These are phyloP conservation scores for Brotogeris chrysoptera DNA, from an alignment of 2,797 vertebrate genomes.

Conservation along the genomic window DNA sequence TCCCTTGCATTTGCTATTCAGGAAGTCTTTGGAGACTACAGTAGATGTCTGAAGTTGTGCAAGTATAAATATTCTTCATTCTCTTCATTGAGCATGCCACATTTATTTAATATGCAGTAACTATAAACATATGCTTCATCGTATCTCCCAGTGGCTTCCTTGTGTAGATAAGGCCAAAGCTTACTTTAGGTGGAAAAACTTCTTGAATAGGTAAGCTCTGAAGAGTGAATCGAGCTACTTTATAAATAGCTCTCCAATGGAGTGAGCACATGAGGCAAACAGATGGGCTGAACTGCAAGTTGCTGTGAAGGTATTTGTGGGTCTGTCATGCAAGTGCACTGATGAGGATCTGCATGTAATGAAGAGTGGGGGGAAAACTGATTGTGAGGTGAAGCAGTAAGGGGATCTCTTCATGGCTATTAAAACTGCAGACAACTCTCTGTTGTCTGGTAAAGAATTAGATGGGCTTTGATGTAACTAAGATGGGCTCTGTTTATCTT, in stretches of 20 bases:
- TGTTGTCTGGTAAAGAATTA: not conserved
- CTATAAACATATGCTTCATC: accelerated
- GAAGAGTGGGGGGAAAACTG: not conserved
- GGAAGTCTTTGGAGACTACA: not conserved
- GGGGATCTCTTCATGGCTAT: not conserved
- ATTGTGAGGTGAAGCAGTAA: not conserved
- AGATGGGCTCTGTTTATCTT: not conserved
- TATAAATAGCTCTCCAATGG: not conserved
- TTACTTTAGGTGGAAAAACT: not conserved
- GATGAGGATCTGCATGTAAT: not conserved
- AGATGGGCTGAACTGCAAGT: not conserved
- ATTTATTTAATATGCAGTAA: not conserved
- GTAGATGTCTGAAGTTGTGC: not conserved
- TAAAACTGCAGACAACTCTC: not conserved
- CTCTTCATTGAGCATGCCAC: not conserved
- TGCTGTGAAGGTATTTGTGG: not conserved
- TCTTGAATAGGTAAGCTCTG: not conserved
- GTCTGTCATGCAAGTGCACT: not conserved
- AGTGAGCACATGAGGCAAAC: not conserved
- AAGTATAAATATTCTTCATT: not conserved
- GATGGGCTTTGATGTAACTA: not conserved
- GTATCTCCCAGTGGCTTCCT: not conserved
- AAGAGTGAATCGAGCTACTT: not conserved
- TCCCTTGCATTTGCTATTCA: not conserved
- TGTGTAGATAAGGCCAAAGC: not conserved